Conservation (phyloP, 2,888 invertebrate species). For the Amiota minor region DNA sequence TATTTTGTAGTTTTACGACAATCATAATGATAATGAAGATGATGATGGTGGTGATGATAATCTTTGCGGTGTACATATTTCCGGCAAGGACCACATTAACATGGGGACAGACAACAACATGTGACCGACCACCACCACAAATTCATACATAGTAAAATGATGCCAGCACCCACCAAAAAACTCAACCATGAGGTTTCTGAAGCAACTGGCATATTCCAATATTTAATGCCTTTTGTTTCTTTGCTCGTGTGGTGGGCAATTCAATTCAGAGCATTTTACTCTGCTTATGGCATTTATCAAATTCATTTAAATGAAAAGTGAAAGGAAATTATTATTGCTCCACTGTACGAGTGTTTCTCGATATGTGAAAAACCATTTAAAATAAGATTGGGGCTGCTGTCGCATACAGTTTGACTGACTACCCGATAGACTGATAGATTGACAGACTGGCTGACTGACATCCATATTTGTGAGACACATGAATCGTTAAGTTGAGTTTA, state of each 20-base stretch:
- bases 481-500: too few species aligned
- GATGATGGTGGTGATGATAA: too few species aligned
- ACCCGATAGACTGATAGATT: neutral
- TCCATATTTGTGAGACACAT: too few species aligned
- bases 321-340: conserved; percentile 45
- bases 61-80: conserved; percentile 21
- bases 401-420: neutral
- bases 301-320: conserved; percentile 49
- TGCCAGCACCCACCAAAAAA: conserved; percentile 20
- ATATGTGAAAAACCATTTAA: neutral
- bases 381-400: neutral
- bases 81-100: conserved; percentile 35
- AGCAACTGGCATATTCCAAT: too few species aligned
- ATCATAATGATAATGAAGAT: too few species aligned
- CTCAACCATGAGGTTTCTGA: neutral
- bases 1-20: neutral
- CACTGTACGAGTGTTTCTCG: neutral
- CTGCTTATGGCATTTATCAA: conserved; percentile 41
- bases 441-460: neutral
- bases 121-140: conserved; percentile 11
- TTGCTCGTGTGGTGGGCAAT: too few species aligned
- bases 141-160: neutral
- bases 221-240: conserved; percentile 13
- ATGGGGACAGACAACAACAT: conserved; percentile 21
- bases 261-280: too few species aligned